Evolutionary conservation across 1,140 invertebrate genomes (phyloP), one percentile per base, ranked within the genome.

Genomic region (Gyrodactylus bullatarudis): DNA sequence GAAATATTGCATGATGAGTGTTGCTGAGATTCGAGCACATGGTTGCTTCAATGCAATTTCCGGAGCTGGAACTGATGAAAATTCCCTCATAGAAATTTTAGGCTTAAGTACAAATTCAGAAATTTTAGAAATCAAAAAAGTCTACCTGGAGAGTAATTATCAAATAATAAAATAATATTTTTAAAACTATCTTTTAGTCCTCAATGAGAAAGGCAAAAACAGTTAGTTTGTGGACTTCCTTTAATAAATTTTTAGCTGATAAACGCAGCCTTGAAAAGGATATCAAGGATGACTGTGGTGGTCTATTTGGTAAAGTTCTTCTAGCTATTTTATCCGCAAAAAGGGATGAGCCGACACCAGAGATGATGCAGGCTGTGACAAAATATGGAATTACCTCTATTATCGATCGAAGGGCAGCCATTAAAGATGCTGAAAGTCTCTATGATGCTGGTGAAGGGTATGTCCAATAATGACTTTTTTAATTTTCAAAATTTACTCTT

Each of bases 381-480:
- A 54, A 54, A n/a, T 54, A 54, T 54, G 34, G 34, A 16, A 54
- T 54, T 54, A 54, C 34, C 34, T 54, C 34, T 16, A 54, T 54
- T 54, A 54, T 76, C 72, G 26, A 73, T 8, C 77, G 77, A 26
- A 26, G 54, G 20, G 8, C 21, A 24, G 75, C 68, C 20, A 75
- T 26, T 72, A 26, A 75, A 71, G 75, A 76, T 68, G 75, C 73
- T 1, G 34, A 74, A 26, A 70, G 26, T 20, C 26, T 76, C 0
- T 22, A 74, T n/a, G 76, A 80, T 72, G 78, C 82, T 20, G 83
- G 83, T 23, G 82, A 82, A 69, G 34, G 34, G 34, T 54, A n/a
- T n/a, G n/a, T n/a, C n/a, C n/a, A n/a, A n/a, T 54, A 54, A n/a
- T 54, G 34, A 54, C 34, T 16, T 54, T 54, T 54, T 54, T 16